These are phyloP conservation scores for Ennomos quercinarius DNA, from an alignment of 2,888 invertebrate species.

Conservation along the genomic window DNA sequence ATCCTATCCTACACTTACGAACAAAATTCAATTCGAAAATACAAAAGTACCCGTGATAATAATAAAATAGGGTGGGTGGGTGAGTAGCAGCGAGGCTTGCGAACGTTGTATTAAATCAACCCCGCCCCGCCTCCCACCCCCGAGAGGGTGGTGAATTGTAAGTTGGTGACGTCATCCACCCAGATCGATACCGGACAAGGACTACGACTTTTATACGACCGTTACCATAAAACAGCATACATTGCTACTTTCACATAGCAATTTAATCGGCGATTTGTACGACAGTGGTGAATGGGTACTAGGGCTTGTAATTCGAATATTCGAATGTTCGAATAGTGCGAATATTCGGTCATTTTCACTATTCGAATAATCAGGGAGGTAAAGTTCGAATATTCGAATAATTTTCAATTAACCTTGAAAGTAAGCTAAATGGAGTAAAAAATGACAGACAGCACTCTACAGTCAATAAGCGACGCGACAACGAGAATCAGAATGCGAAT, in stretches of 20 bases:
- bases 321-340: no score
- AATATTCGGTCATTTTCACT: no score
- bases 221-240: conserved; percentile 11
- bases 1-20: conserved; percentile 11
- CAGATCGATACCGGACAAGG: conserved; percentile 57
- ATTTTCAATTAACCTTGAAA: no score
- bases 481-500: no score
- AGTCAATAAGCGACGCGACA: no score
- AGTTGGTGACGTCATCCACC: conserved; percentile 50
- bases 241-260: conserved; percentile 18
- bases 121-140: conserved; percentile 20
- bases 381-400: no score
- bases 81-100: not conserved
- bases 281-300: conserved; percentile 4
- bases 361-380: no score
- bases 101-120: conserved; percentile 26
- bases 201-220: conserved; percentile 22
- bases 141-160: conserved; percentile 34
- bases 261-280: conserved; percentile 4
- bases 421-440: no score
- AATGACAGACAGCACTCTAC: no score
- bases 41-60: conserved; percentile 26
- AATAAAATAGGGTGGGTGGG: conserved; percentile 36
- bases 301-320: no score
- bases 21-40: conserved; percentile 21